A percentile compares a stretch with the other conserved stretches of the same genome.
Evolutionary conservation across 2,888 invertebrate species (phyloP).

Genomic region (Alloplasta piceator): DNA sequence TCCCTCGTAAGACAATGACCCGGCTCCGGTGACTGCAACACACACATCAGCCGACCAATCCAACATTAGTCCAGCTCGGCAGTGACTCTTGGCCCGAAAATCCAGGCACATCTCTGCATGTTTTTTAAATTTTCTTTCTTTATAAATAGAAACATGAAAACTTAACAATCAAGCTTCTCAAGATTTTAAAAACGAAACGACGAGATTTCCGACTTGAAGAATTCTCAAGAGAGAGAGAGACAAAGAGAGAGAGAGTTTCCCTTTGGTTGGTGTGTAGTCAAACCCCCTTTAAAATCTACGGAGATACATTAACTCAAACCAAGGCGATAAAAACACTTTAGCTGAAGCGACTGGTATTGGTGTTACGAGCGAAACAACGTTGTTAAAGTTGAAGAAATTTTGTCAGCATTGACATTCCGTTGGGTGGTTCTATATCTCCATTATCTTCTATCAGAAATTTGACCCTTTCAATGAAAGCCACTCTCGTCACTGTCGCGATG

Average conservation of each 20-base stretch:
- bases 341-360: slow-evolving; percentile 6
- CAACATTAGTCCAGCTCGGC: slow-evolving; percentile 68
- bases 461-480: slow-evolving; percentile 2
- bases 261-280: background rate
- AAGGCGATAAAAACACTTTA: slow-evolving; percentile 15
- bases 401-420: slow-evolving; percentile 8
- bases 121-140: background rate
- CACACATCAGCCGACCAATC: slow-evolving; percentile 75
- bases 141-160: background rate
- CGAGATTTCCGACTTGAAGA: background rate
- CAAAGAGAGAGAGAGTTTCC: background rate
- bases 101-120: background rate
- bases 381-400: slow-evolving; percentile 37
- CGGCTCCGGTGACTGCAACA: slow-evolving; percentile 73
- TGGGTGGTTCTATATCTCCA: slow-evolving; percentile 1
- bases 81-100: slow-evolving; percentile 33
- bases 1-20: slow-evolving; percentile 46
- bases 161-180: too few species aligned
- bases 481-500: background rate
- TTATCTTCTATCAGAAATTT: slow-evolving; percentile 12
- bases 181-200: slow-evolving; percentile 3
- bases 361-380: slow-evolving; percentile 30
- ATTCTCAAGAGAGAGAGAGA: slow-evolving; percentile 13
- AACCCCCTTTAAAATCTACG: slow-evolving; percentile 3
- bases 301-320: slow-evolving; percentile 5